Base-by-base conservation (phyloP, 2,797 vertebrate species). In the Etheostoma nigrum region DNA sequence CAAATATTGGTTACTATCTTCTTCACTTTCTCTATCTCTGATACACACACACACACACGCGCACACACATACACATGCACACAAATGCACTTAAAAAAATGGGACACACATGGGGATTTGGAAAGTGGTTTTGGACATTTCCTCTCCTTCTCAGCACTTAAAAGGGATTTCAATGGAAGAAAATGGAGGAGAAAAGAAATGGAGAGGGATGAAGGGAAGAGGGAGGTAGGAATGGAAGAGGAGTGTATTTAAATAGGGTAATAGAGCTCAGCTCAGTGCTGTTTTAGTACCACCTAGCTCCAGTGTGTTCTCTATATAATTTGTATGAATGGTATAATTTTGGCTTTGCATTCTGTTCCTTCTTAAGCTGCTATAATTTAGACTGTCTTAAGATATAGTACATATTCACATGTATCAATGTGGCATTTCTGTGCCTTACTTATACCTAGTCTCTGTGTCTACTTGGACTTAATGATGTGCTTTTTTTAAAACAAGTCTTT, bases 111-210 rank as follows among this genome's bases (percentile, higher is more conserved):
- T 71, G 77, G 84, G 86, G 86, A 86, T 90, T 93, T 86, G 68
- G 74, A 86, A 85, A 92, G 87, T 81, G 81, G 83, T 83, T 92
- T 87, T 87, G 89, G 89, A 88, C 85, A 88, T 88, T 91, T 89
- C 72, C 83, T 85, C 73, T 83, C 80, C 72, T 89, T 85, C 79
- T 78, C 63, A 89, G 86, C 89, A 86, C 84, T 88, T 87, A 84
- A 88, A 88, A 70, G 54, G 86, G 78, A 90, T 91, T 91, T 88
- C 67, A 82, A 49, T 52, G 27, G 71, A 61, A 84, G 72, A 83
- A 86, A 84, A 85, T 90, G 76, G 79, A 80, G 67, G 71, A 76
- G 74, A 67, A 81, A 70, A 81, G 74, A 76, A 79, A 88, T 57
- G 74, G 67, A 79, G 68, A 82, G 63, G 70, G 72, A 67, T 58